phyloP scores from a whole-genome alignment of 2,113 vertebrate genomes.

The Callionymus lyra region DNA sequence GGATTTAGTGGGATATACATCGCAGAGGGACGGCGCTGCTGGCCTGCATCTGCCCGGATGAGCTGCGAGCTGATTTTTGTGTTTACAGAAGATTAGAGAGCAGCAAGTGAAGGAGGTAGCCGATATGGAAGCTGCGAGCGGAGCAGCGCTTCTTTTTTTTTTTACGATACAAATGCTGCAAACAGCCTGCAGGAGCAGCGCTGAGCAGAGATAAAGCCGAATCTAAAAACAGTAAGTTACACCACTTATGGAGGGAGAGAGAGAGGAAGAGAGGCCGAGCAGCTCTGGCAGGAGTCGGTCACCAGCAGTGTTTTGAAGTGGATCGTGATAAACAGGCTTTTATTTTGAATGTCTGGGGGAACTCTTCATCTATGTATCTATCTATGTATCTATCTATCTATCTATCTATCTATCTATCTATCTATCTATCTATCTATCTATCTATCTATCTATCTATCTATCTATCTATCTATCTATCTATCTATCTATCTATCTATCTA shows the following conservation, averaged over 20 bases:
- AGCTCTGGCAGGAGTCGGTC: neutral
- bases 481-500: too few relatives aligned
- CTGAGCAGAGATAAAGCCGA: conserved; percentile 30
- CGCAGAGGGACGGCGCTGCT: conserved; percentile 45
- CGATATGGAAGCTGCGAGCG: conserved; percentile 41
- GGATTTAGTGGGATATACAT: conserved; percentile 49
- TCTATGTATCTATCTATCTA: too few relatives aligned
- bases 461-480: too few relatives aligned
- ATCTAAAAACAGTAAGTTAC: conserved; percentile 37
- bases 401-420: too few relatives aligned
- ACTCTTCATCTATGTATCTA: too few relatives aligned
- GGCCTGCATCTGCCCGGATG: conserved; percentile 46
- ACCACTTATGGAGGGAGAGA: conserved; percentile 20
- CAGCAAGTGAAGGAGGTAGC: conserved; percentile 40
- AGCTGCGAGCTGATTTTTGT: conserved; percentile 53
- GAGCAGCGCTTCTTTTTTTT: conserved; percentile 37
- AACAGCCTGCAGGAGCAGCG: conserved; percentile 41
- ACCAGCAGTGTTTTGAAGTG: too few relatives aligned
- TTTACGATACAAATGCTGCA: conserved; percentile 44
- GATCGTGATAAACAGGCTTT: too few relatives aligned
- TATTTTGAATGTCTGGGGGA: too few relatives aligned
- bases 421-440: too few relatives aligned
- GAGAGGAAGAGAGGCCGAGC: too few relatives aligned
- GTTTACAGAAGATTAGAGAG: conserved; percentile 60
- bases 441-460: too few relatives aligned